Evolutionary conservation across 2,113 vertebrate genomes (phyloP).

Genomic region (Pseudopipra pipra): DNA sequence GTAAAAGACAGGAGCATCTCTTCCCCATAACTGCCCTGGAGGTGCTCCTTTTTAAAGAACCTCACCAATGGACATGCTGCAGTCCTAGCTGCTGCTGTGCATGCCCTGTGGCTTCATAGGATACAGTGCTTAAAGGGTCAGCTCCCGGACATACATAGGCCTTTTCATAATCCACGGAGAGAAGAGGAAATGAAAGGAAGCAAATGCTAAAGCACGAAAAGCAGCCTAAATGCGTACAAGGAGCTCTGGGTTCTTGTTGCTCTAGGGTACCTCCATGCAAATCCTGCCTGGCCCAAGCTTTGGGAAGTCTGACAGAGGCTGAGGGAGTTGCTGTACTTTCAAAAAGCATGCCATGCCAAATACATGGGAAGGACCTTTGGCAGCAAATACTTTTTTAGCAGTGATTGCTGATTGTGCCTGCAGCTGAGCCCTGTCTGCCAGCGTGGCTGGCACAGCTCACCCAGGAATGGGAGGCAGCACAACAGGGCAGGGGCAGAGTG

Average conservation of each 20-base stretch:
- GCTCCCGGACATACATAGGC: neutral
- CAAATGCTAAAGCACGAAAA: neutral
- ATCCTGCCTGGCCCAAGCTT: neutral
- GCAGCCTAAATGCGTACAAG: too few relatives aligned
- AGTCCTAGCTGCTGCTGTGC: neutral
- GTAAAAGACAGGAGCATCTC: neutral
- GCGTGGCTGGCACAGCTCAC: neutral
- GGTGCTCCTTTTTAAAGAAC: neutral
- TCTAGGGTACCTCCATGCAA: neutral
- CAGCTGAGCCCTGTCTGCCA: rapidly evolving
- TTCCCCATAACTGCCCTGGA: neutral
- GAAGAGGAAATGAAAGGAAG: neutral
- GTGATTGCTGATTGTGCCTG: neutral
- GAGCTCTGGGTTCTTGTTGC: neutral
- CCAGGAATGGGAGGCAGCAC: neutral
- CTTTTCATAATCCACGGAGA: neutral
- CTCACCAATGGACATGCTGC: rapidly evolving
- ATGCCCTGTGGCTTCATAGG: neutral
- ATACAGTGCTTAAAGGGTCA: neutral
- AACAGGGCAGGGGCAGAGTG: neutral
- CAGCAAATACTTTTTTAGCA: neutral
- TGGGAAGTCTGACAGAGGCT: neutral
- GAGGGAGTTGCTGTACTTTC: neutral
- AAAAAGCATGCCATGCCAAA: neutral
- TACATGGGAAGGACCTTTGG: neutral